Evolutionary conservation across 2,888 invertebrate genomes (phyloP), one percentile per base, ranked within the genome.

Genomic region (Onchidella celtica): DNA sequence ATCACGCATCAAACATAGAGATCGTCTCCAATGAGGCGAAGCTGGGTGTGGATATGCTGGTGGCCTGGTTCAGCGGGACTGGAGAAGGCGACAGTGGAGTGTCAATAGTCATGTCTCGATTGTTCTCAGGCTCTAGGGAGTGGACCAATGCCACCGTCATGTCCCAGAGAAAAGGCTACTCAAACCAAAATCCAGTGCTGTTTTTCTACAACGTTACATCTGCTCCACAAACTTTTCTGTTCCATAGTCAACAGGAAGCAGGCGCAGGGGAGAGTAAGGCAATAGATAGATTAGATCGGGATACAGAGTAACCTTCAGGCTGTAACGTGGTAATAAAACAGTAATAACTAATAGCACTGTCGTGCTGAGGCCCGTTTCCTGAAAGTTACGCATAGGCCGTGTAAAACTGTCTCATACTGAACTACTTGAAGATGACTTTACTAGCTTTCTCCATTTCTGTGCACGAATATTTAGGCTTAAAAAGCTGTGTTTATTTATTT

Each of bases 131-230:
- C 9, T 61, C 77, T 1, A 34, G 55, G 21, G 66, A 77, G 61
- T 85, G 82, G 81, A 75, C 80, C 3, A 61, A 82, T n/a, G 79
- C 83, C 9, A 34, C 32, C 11, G 74, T 78, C 21, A 83, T 84
- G 14, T 83, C 82, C n/a, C 81, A 85, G 55, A 69, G 85, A n/a
- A 66, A 77, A 59, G 82, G 82, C 1, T 85, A 83, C 61, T 84
- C 82, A 24, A 83, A 84, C 40, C 85, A 84, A 38, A 85, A 84
- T 75, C 85, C 84, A n/a, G 84, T 84, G 2, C 63, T 84, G 3
- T 83, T 84, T 61, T 79, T 65, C 69, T 75, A 85, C 59, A 76
- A 63, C 70, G 59, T 70, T 14, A 79, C 81, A n/a, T 65, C 55
- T 14, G 6, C 47, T 47, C 47, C 6, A 47, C 57, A 47, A 1